Conservation (phyloP, 2,888 invertebrate species). For the Meiosimyza decipiens region DNA sequence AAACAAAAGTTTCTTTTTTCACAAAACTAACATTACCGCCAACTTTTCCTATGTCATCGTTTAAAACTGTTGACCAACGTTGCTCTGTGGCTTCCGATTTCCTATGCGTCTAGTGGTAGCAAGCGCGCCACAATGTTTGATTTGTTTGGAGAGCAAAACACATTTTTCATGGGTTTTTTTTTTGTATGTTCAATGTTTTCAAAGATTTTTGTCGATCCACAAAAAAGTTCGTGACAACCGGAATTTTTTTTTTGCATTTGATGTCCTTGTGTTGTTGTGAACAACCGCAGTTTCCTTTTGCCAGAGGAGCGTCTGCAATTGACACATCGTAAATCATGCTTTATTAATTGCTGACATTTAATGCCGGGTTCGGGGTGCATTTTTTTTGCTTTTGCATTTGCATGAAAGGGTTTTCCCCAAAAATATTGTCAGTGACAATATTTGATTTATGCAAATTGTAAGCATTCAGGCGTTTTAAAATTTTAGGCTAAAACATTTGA, state of each 20-base stretch:
- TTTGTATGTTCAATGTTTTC: background rate
- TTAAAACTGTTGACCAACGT: too few relatives aligned
- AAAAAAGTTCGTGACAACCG: constrained; percentile 12
- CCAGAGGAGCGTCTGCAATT: constrained; percentile 46
- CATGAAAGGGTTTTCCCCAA: background rate
- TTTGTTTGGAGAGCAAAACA: background rate
- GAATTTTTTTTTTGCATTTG: background rate
- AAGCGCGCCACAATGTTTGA: background rate
- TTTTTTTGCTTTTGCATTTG: background rate
- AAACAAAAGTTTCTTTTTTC: too few relatives aligned
- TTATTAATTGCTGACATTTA: constrained; percentile 51
- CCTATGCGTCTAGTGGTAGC: too few relatives aligned
- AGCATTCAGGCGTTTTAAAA: background rate
- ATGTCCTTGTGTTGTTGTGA: background rate
- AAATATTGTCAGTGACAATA: background rate
- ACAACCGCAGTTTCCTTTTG: constrained; percentile 19
- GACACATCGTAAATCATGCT: constrained; percentile 54
- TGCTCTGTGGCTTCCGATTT: too few relatives aligned
- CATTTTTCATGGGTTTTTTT: background rate
- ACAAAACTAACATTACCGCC: too few relatives aligned
- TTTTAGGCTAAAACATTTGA: background rate
- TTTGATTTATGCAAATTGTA: constrained; percentile 21
- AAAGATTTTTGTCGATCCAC: background rate
- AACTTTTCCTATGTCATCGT: too few relatives aligned
- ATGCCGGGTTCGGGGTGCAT: constrained; percentile 4